Percentiles rank a stretch among this genome's conserved stretches.
Evolutionary conservation across 1,140 invertebrate species (phyloP).

Genomic region (Mactra quadrangularis): DNA sequence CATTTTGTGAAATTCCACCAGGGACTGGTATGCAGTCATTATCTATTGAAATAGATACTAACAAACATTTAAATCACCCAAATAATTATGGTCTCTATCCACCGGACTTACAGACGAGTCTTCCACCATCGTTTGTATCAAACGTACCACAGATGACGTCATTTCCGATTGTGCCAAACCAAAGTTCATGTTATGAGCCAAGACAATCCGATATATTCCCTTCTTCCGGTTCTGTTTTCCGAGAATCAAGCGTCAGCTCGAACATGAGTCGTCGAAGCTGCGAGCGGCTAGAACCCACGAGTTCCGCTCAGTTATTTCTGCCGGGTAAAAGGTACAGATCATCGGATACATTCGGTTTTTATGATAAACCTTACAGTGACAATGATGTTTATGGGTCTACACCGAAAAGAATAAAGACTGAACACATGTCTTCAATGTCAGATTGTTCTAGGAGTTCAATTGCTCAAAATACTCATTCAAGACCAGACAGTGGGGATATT

Average conservation of each 20-base stretch:
- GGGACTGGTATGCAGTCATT: conserved; percentile 52
- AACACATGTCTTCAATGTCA: background rate
- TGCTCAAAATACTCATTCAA: conserved; percentile 4
- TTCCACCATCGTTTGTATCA: conserved; percentile 7
- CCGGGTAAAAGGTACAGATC: conserved; percentile 24
- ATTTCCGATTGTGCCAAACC: conserved; percentile 5
- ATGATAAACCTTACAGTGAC: conserved; percentile 43
- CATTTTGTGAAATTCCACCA: conserved; percentile 49
- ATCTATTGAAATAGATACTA: conserved; percentile 61
- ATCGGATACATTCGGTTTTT: conserved; percentile 6
- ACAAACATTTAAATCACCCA: conserved; percentile 64
- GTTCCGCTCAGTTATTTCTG: conserved; percentile 7
- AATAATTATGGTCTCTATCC: conserved; percentile 50
- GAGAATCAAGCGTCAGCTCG: conserved; percentile 4
- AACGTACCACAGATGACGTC: background rate
- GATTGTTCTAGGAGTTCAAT: conserved; percentile 30
- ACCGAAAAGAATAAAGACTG: conserved; percentile 45
- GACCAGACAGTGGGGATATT: conserved; percentile 2
- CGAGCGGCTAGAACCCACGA: conserved; percentile 14
- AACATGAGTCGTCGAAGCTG: conserved; percentile 22
- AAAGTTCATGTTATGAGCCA: conserved; percentile 7
- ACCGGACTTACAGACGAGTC: conserved; percentile 13
- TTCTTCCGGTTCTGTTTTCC: background rate
- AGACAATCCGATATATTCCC: conserved; percentile 14
- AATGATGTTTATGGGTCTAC: conserved; percentile 3